Evolutionary conservation across 2,888 invertebrate genomes (phyloP).

Genomic region (Scaptomyza flava): DNA sequence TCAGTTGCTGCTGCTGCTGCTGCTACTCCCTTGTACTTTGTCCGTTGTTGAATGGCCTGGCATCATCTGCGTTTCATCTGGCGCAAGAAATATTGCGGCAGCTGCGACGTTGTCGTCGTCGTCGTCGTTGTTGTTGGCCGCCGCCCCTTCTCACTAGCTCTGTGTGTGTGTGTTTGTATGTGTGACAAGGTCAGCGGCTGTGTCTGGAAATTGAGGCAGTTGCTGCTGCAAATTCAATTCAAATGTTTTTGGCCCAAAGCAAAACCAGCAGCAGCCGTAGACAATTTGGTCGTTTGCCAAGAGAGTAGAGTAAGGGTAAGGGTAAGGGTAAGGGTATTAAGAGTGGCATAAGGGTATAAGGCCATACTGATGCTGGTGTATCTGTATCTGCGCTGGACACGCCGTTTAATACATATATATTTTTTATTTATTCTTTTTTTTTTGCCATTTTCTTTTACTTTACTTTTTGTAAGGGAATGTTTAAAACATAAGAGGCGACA

Average conservation of each 20-base stretch:
- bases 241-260: slow-evolving; percentile 67
- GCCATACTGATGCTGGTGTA: slow-evolving; percentile 27
- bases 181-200: slow-evolving; percentile 72
- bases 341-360: slow-evolving; percentile 14
- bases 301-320: slow-evolving; percentile 16
- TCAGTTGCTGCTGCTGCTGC: slow-evolving; percentile 44
- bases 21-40: slow-evolving; percentile 21
- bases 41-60: slow-evolving; percentile 43
- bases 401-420: slow-evolving; percentile 44
- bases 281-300: slow-evolving; percentile 80
- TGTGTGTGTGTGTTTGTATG: slow-evolving; percentile 47
- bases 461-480: slow-evolving; percentile 59
- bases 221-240: slow-evolving; percentile 73
- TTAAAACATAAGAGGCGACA: slow-evolving; percentile 68
- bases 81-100: slow-evolving; percentile 82
- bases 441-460: slow-evolving; percentile 4
- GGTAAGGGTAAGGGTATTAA: slow-evolving; percentile 13
- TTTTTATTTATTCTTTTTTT: slow-evolving; percentile 25
- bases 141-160: slow-evolving; percentile 48
- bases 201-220: slow-evolving; percentile 72
- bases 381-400: slow-evolving; percentile 71
- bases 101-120: slow-evolving; percentile 62
- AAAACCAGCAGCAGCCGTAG: slow-evolving; percentile 40
- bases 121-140: slow-evolving; percentile 29
- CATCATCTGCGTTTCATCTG: slow-evolving; percentile 84